phyloP scores from a whole-genome alignment of 2,888 invertebrate genomes.

The Mesopsocus fuscifrons region DNA sequence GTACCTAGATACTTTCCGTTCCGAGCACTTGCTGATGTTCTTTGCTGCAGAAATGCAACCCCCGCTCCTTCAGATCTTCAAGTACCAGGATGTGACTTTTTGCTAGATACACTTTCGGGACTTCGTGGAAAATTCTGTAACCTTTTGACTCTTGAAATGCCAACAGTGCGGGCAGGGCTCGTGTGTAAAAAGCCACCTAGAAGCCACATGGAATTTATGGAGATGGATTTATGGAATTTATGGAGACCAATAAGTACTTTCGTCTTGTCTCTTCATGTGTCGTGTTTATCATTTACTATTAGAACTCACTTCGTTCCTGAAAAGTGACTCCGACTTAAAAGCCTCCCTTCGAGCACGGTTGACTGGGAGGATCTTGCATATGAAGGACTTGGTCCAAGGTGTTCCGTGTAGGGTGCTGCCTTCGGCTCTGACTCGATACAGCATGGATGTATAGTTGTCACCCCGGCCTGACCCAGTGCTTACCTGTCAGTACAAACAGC shows the following conservation, averaged over 20 bases:
- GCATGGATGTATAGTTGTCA: conserved; percentile 54
- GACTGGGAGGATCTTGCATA: conserved; percentile 51
- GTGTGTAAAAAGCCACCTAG: conserved; percentile 42
- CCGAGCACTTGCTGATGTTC: no score
- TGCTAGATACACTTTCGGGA: conserved; percentile 42
- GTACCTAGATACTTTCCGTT: no score
- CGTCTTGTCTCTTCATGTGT: no score
- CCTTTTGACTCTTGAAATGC: conserved; percentile 30
- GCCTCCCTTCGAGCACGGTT: conserved; percentile 41
- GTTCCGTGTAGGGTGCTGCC: conserved; percentile 24
- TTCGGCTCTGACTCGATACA: conserved; percentile 35
- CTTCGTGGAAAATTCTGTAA: conserved; percentile 24
- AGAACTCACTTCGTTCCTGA: conserved; percentile 42
- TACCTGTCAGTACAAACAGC: conserved; percentile 27
- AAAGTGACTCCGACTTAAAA: conserved; percentile 48
- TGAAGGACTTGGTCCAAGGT: conserved; percentile 44
- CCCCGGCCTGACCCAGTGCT: conserved; percentile 51
- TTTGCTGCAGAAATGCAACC: no score
- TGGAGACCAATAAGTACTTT: no score
- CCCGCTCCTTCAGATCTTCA: conserved; percentile 39
- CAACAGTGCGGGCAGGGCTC: conserved; percentile 44
- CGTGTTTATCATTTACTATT: no score
- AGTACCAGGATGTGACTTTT: conserved; percentile 25
- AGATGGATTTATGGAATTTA: no score
- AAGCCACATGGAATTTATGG: no score